These are phyloP conservation scores for Heliconius aoede DNA, from an alignment of 2,888 invertebrate species.

Conservation along the genomic window DNA sequence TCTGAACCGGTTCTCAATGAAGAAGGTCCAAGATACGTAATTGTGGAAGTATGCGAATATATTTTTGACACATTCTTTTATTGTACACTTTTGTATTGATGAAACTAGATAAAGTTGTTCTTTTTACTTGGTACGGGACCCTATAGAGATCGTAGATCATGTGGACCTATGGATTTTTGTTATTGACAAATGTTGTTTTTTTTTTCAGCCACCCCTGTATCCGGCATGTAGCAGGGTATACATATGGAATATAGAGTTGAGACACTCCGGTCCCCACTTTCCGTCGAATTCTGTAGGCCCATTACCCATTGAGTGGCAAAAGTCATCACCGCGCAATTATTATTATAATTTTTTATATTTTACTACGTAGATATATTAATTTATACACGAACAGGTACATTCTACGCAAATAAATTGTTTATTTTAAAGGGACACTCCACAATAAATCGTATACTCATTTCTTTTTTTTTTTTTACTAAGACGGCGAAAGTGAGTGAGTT, in stretches of 20 bases:
- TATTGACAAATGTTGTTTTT: not conserved
- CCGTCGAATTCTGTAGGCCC: too few relatives aligned
- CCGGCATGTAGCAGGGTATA: too few relatives aligned
- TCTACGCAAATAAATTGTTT: not conserved
- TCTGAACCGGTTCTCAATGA: constrained; percentile 43
- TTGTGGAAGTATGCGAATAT: constrained; percentile 31
- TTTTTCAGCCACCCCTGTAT: too few relatives aligned
- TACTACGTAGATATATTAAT: not conserved
- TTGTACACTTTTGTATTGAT: constrained; percentile 8
- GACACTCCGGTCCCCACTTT: too few relatives aligned
- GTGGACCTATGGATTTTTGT: not conserved
- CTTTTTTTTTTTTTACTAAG: not conserved
- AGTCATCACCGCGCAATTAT: too few relatives aligned
- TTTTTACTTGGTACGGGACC: not conserved
- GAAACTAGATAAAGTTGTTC: constrained; percentile 16
- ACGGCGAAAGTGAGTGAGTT: too few relatives aligned
- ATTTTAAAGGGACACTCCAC: not conserved
- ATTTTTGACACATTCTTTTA: constrained; percentile 9
- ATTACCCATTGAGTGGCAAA: too few relatives aligned
- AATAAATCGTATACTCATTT: constrained; percentile 1
- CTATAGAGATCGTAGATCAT: not conserved
- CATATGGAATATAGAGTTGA: too few relatives aligned
- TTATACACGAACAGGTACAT: not conserved
- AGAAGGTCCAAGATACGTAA: constrained; percentile 26
- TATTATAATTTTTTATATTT: too few relatives aligned